Evolutionary conservation across 2,888 invertebrate genomes (phyloP), one percentile per base, ranked within the genome.

Genomic region (Prenolepis imparis): DNA sequence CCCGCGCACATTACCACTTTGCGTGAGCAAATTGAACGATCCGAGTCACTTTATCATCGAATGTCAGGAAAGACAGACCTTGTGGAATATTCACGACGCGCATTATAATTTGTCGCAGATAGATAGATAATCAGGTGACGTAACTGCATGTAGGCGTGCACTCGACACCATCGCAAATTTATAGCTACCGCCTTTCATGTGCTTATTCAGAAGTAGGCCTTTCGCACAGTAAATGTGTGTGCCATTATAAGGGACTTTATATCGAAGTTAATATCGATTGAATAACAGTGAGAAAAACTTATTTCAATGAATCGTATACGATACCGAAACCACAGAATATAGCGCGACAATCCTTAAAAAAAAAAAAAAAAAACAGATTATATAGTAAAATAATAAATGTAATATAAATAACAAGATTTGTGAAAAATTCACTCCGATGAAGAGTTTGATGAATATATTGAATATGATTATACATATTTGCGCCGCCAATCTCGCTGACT

Each of bases 21-120:
- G 44, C 52, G 78, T 55, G 74, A 55, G 70, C 57, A 75, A 80
- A 84, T 84, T 84, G 75, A 75, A 72, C 39, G 52, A 44, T 21
- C 24, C 55, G 32, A 18, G 64, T 64, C 78, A 74, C 74, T 75
- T 83, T 59, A 87, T 87, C 80, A 80, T 84, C 64, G 67, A 59
- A 75, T 80, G 86, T 87, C 86, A 72, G 41, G 44, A 55, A 86
- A 87, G 84, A 86, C 75, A 78, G 57, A 72, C 70, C 86, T 87
- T 72, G 67, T 75, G 78, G 84, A 82, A 87, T 87, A 87, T 87
- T 86, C 87, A 87, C 84, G 86, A 72, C 59, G 73, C 36, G 61
- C 59, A 87, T 87, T 87, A 87, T 68, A 78, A 80, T 78, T 63
- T 67, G 63, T 72, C 74, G 82, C 78, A 82, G 52, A 48, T n/a